A percentile compares a stretch with the other conserved stretches of the same genome.
Conservation (phyloP, 2,113 vertebrate genomes). For the Halcyon senegalensis region DNA sequence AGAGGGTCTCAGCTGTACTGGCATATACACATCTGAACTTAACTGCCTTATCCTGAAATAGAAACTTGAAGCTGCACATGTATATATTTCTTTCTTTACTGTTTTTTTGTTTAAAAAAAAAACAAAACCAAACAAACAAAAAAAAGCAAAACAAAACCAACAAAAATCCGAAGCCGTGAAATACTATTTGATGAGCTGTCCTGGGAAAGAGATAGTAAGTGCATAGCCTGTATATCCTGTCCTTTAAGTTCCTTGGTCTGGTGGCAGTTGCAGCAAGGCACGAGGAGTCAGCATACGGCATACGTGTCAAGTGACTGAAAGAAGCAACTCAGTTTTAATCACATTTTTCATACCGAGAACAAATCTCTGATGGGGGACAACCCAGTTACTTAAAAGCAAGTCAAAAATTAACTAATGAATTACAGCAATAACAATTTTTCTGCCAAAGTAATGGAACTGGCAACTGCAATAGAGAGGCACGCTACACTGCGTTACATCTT, state of each 20-base stretch:
- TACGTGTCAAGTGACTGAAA: not conserved
- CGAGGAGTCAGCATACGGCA: not conserved
- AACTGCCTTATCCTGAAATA: slow-evolving; percentile 41
- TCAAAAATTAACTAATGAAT: not conserved
- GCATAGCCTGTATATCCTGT: not conserved
- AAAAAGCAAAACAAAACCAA: too few relatives aligned
- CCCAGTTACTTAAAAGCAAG: slow-evolving; percentile 10
- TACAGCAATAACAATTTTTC: slow-evolving; percentile 27
- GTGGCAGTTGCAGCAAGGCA: not conserved
- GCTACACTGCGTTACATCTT: not conserved
- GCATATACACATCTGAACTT: not conserved
- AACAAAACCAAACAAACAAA: not conserved
- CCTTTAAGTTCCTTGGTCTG: not conserved
- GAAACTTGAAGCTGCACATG: slow-evolving; percentile 45
- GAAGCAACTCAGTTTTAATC: not conserved
- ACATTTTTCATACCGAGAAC: not conserved
- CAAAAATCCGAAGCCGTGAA: not conserved
- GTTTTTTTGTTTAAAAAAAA: not conserved
- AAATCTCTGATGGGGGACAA: not conserved
- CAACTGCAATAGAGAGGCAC: not conserved
- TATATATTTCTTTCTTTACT: not conserved
- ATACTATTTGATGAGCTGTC: not conserved
- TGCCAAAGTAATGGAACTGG: slow-evolving; percentile 52
- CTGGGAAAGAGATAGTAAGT: not conserved
- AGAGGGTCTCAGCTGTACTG: not conserved